phyloP scores from a whole-genome alignment of 2,888 invertebrate species.

The Teleiodes luculella region DNA sequence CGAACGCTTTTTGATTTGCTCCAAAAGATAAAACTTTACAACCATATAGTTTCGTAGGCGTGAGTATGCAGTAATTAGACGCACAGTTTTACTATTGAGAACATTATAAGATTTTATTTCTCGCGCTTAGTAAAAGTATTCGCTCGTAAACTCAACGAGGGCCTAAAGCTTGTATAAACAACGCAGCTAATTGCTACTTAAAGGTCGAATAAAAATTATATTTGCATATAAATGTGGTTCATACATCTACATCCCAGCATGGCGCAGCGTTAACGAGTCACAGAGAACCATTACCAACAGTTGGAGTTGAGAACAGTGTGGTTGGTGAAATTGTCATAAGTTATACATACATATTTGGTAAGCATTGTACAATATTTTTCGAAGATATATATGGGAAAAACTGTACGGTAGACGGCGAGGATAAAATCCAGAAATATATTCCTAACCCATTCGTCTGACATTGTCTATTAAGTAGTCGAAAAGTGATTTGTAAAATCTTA shows the following conservation, averaged over 20 bases:
- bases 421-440: too few species aligned
- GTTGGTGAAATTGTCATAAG: not conserved
- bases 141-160: not conserved
- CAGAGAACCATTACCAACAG: not conserved
- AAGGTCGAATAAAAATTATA: constrained; percentile 44
- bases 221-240: constrained; percentile 50
- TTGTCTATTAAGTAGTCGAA: too few species aligned
- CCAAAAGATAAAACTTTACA: too few species aligned
- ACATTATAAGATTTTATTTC: constrained; percentile 1
- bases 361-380: too few species aligned
- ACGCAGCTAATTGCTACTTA: constrained; percentile 46
- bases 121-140: constrained; percentile 1
- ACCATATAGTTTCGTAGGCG: not conserved
- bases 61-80: not conserved
- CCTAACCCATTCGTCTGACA: too few species aligned
- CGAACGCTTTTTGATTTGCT: too few species aligned
- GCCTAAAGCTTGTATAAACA: constrained; percentile 49
- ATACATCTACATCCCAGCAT: constrained; percentile 41
- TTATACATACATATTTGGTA: too few species aligned
- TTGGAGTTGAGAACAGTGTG: not conserved
- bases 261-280: constrained; percentile 15
- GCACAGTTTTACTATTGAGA: not conserved
- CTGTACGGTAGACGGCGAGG: too few species aligned
- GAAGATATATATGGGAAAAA: too few species aligned
- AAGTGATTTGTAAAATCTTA: too few species aligned